Conservation (phyloP, 1,140 invertebrate genomes). For the Drosophila obscura region DNA sequence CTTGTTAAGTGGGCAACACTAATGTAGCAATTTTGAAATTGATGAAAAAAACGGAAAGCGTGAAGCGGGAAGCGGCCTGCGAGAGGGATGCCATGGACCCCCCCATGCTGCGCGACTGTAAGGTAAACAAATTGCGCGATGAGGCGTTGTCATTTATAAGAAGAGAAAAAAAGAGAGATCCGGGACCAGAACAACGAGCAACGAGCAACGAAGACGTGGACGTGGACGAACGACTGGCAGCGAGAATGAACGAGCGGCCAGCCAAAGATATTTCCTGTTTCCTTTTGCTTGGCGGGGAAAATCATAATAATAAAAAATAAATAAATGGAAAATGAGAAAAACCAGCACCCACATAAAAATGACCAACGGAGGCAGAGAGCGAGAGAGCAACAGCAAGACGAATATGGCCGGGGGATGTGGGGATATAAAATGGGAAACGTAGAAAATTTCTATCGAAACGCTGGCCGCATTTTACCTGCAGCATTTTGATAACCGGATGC, state of each 20-base stretch:
- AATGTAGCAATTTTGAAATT: slow-evolving; percentile 83
- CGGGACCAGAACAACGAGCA: background rate
- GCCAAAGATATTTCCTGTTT: slow-evolving; percentile 77
- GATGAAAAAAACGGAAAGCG: slow-evolving; percentile 44
- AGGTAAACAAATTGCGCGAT: slow-evolving; percentile 83
- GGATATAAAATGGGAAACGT: slow-evolving; percentile 43
- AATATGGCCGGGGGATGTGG: background rate
- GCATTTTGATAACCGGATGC: slow-evolving; percentile 58
- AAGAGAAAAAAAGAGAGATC: background rate
- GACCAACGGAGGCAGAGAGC: slow-evolving; percentile 23
- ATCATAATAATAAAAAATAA: slow-evolving; percentile 81
- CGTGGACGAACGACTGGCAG: slow-evolving; percentile 13
- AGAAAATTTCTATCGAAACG: slow-evolving; percentile 73
- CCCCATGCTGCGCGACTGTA: slow-evolving; percentile 41
- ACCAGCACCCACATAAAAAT: slow-evolving; percentile 63
- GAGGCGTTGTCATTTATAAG: slow-evolving; percentile 83
- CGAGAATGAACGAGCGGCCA: slow-evolving; percentile 16
- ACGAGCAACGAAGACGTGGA: background rate
- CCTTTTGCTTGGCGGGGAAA: slow-evolving; percentile 18
- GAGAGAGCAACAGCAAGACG: background rate
- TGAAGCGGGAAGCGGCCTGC: background rate
- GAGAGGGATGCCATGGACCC: slow-evolving; percentile 7
- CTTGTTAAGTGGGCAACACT: slow-evolving; percentile 83
- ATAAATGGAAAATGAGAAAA: slow-evolving; percentile 80
- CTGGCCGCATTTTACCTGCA: slow-evolving; percentile 70